Conservation (phyloP, 1,140 invertebrate species). For the Rhizoglyphus robini region DNA sequence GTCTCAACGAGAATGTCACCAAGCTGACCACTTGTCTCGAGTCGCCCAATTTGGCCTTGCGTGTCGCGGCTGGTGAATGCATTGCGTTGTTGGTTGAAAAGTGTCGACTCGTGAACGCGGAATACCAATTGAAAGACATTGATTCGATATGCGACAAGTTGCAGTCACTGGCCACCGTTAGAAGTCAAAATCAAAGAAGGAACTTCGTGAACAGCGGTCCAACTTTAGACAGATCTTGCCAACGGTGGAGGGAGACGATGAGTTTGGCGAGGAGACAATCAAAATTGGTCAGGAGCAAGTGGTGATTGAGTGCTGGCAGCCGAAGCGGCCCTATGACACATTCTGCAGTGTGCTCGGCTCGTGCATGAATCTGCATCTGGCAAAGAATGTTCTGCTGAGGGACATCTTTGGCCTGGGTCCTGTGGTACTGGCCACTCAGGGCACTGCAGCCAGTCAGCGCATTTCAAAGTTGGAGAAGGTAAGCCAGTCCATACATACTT, state of each 20-base stretch:
- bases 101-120: conserved; percentile 8
- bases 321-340: conserved; percentile 67
- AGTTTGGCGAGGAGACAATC: conserved; percentile 53
- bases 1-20: too few relatives aligned
- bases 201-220: conserved; percentile 77
- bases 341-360: conserved; percentile 62
- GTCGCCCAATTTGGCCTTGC: too few relatives aligned
- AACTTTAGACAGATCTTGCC: conserved; percentile 74
- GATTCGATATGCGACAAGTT: conserved; percentile 41
- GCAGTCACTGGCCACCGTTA: conserved; percentile 67
- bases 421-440: conserved; percentile 37
- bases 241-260: conserved; percentile 53
- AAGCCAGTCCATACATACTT: too few relatives aligned
- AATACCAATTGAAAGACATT: conserved; percentile 32
- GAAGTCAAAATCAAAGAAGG: too few relatives aligned
- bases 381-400: conserved; percentile 60
- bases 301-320: conserved; percentile 58
- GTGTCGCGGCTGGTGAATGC: conserved; percentile 74
- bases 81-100: conserved; percentile 48
- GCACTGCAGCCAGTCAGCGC: conserved; percentile 39
- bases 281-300: conserved; percentile 54
- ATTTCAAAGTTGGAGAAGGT: conserved; percentile 55
- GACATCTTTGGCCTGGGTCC: conserved; percentile 67
- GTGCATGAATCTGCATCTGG: conserved; percentile 66
- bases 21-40: too few relatives aligned